phyloP scores from a whole-genome alignment of 2,888 invertebrate species.

The Apoda limacodes region DNA sequence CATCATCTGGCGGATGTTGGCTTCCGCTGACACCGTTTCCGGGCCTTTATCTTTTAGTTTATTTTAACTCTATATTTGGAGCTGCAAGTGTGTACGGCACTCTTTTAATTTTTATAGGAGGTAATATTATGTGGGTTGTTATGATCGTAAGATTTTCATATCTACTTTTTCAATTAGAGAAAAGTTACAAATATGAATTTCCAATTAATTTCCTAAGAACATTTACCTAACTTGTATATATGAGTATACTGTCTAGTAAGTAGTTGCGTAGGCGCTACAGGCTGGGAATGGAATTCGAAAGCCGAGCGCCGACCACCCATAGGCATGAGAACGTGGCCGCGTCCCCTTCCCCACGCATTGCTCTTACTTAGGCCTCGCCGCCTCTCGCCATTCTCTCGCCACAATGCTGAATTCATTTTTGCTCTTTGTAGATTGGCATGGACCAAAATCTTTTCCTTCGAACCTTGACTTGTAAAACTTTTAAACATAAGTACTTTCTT shows the following conservation, averaged over 20 bases:
- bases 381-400: constrained; percentile 57
- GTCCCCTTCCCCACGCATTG: constrained; percentile 62
- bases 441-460: constrained; percentile 20
- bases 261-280: constrained; percentile 56
- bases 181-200: too few relatives aligned
- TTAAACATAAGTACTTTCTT: too few relatives aligned
- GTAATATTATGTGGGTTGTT: too few relatives aligned
- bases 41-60: constrained; percentile 48
- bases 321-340: constrained; percentile 64
- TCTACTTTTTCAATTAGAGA: too few relatives aligned
- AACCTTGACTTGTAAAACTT: neutral
- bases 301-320: constrained; percentile 67
- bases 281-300: constrained; percentile 66
- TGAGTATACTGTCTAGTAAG: too few relatives aligned
- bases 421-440: constrained; percentile 39
- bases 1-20: constrained; percentile 65
- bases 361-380: constrained; percentile 42
- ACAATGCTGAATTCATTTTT: constrained; percentile 65
- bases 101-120: too few relatives aligned
- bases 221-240: too few relatives aligned
- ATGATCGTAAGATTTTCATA: too few relatives aligned
- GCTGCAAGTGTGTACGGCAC: too few relatives aligned
- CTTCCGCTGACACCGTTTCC: constrained; percentile 62
- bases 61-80: constrained; percentile 47
- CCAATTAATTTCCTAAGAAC: too few relatives aligned